phyloP scores from a whole-genome alignment of 2,888 invertebrate species.

The Drosophila buzzatii region DNA sequence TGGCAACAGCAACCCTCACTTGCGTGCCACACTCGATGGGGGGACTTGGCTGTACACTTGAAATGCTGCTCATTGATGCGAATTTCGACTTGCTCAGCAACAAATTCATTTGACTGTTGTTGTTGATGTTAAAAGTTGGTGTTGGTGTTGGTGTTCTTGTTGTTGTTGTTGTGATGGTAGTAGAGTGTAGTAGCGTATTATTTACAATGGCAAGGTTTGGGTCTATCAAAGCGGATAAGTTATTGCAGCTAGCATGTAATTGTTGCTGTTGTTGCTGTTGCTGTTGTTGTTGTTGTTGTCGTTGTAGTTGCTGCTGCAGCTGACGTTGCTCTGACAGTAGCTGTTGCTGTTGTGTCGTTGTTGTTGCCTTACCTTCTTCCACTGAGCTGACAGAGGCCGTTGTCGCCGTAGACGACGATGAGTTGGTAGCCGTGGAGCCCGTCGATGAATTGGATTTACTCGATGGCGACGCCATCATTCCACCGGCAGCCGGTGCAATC shows the following conservation, averaged over 20 bases:
- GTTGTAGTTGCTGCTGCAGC: constrained; percentile 8
- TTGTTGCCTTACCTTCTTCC: constrained; percentile 82
- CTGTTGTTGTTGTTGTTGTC: constrained; percentile 38
- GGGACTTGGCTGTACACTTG: constrained; percentile 69
- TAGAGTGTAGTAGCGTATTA: constrained; percentile 69
- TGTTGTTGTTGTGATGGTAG: constrained; percentile 44
- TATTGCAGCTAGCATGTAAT: constrained; percentile 38
- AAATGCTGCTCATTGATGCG: constrained; percentile 75
- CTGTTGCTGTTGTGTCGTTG: constrained; percentile 63
- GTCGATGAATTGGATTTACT: constrained; percentile 83
- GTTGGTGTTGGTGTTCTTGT: constrained; percentile 40
- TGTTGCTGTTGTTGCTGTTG: constrained; percentile 30
- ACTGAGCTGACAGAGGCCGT: constrained; percentile 67
- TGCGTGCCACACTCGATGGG: constrained; percentile 65
- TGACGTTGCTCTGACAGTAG: constrained; percentile 29
- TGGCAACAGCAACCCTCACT: constrained; percentile 63
- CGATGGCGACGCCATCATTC: constrained; percentile 82
- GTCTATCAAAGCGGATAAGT: constrained; percentile 24
- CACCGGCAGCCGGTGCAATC: constrained; percentile 45
- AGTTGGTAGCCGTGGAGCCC: constrained; percentile 77
- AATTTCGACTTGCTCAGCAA: constrained; percentile 60
- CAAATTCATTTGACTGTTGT: constrained; percentile 51
- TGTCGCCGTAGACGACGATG: constrained; percentile 74
- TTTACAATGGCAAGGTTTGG: constrained; percentile 67
- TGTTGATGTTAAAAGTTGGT: constrained; percentile 50